Evolutionary conservation across 2,797 vertebrate genomes (phyloP).

Genomic region (Lithobates sylvaticus): DNA sequence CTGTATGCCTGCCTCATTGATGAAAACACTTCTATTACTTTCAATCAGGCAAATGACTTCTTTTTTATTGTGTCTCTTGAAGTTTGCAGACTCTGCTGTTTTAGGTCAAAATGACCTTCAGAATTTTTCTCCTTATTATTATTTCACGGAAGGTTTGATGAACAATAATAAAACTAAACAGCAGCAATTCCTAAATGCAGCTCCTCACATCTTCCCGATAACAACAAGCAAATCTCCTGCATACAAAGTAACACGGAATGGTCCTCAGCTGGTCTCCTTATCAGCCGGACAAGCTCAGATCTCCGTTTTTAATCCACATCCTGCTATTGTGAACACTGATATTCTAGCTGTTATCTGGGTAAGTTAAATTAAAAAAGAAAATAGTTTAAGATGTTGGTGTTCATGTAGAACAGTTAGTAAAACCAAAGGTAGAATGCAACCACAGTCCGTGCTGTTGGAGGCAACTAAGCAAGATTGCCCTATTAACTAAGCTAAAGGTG

Average conservation of each 20-base stretch:
- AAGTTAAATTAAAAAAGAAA: neutral
- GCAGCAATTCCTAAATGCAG: slow-evolving; percentile 16
- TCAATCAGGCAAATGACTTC: slow-evolving; percentile 40
- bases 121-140: slow-evolving; percentile 22
- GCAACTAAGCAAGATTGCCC: neutral
- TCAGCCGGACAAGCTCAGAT: neutral
- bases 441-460: no score
- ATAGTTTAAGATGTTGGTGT: neutral
- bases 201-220: neutral
- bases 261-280: neutral
- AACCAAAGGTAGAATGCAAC: neutral
- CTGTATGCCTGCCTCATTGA: slow-evolving; percentile 39
- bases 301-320: neutral
- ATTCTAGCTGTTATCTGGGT: neutral
- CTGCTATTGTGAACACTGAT: neutral
- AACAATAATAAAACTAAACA: slow-evolving; percentile 43
- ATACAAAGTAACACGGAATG: neutral
- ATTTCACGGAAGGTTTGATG: slow-evolving; percentile 31
- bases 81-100: slow-evolving; percentile 41
- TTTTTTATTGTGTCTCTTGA: slow-evolving; percentile 42
- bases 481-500: neutral
- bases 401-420: neutral
- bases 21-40: slow-evolving; percentile 57
- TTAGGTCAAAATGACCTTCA: slow-evolving; percentile 58
- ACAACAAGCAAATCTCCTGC: neutral